phyloP scores from a whole-genome alignment of 2,113 vertebrate species.

The Nicator chloris region DNA sequence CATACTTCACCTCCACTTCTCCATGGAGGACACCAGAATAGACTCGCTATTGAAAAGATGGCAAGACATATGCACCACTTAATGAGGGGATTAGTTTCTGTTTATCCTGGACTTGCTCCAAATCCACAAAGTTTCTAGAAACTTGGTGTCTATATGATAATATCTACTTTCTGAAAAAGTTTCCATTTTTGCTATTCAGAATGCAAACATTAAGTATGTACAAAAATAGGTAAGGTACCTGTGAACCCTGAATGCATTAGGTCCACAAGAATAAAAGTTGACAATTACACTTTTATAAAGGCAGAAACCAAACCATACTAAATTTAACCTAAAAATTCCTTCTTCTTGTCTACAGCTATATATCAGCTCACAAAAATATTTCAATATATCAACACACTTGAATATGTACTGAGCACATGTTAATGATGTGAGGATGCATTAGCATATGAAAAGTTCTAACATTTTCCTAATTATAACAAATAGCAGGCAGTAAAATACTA shows the following conservation, averaged over 20 bases:
- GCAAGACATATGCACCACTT: not conserved
- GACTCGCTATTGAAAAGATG: not conserved
- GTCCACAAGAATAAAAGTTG: not conserved
- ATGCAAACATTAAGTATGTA: not conserved
- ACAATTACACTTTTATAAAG: not conserved
- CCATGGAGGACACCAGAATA: not conserved
- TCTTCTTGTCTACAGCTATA: not conserved
- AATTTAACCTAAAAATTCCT: not conserved
- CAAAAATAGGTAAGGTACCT: not conserved
- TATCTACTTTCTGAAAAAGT: not conserved
- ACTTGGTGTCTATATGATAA: not conserved
- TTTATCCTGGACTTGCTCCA: not conserved
- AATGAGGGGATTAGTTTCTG: not conserved
- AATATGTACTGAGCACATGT: not conserved
- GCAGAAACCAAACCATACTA: not conserved
- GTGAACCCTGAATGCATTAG: not conserved
- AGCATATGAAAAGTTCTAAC: not conserved
- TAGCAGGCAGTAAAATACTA: not conserved
- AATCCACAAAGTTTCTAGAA: not conserved
- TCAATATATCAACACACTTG: not conserved
- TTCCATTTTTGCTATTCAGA: not conserved
- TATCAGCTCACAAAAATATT: not conserved
- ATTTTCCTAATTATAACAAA: not conserved
- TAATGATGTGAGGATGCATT: not conserved
- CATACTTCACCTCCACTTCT: not conserved